Evolutionary conservation across 2,113 vertebrate species (phyloP).

Genomic region (Lamprotornis superbus): DNA sequence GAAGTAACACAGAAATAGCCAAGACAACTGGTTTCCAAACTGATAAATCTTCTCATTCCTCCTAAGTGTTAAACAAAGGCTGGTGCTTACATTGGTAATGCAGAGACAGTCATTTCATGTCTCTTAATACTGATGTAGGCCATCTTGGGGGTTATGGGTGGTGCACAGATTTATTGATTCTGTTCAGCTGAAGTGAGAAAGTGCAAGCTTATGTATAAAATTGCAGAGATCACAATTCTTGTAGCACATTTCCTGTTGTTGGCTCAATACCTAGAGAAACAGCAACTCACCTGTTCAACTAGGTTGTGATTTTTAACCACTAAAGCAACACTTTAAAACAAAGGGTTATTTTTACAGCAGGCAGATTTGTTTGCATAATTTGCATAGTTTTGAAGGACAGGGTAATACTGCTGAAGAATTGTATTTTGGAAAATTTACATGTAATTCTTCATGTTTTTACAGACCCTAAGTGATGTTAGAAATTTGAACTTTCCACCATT

Average conservation of each 20-base stretch:
- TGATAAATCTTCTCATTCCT: neutral
- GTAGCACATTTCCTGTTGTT: neutral
- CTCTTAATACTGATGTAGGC: neutral
- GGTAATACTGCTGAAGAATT: neutral
- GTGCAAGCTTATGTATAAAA: neutral
- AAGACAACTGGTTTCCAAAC: neutral
- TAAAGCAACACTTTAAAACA: neutral
- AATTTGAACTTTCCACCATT: constrained; percentile 84
- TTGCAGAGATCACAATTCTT: neutral
- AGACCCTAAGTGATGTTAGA: constrained; percentile 93
- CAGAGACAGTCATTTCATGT: neutral
- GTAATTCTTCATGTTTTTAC: constrained; percentile 22
- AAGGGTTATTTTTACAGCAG: neutral
- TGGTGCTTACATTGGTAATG: neutral
- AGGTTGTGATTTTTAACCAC: neutral
- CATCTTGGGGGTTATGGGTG: neutral
- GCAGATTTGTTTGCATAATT: neutral
- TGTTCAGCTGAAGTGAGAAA: neutral
- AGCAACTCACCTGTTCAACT: neutral
- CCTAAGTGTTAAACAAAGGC: neutral
- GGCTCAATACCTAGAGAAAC: neutral
- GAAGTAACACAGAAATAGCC: neutral
- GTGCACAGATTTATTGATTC: neutral
- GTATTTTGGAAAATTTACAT: neutral
- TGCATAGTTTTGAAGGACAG: neutral